phyloP scores from a whole-genome alignment of 1,140 invertebrate genomes.

The Pachypeltis micranthus region DNA sequence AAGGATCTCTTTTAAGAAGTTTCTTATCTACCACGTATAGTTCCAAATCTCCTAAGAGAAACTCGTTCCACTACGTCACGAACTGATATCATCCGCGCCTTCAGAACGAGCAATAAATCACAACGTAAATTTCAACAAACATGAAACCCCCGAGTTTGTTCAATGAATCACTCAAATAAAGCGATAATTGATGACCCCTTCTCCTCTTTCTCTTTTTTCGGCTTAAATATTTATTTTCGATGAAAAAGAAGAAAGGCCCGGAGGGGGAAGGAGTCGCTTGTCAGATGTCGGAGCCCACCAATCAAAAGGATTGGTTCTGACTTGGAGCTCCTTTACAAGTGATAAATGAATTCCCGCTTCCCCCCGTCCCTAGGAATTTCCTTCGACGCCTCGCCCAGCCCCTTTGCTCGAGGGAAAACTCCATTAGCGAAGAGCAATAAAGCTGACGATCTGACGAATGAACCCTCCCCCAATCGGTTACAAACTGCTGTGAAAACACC shows the following conservation, averaged over 20 bases:
- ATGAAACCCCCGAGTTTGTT: not conserved
- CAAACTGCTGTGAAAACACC: not conserved
- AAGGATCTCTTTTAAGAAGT: too few species aligned
- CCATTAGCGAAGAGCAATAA: slow-evolving; percentile 1
- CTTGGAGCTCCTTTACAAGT: slow-evolving; percentile 3
- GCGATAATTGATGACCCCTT: not conserved
- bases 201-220: not conserved
- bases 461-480: not conserved
- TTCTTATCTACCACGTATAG: too few species aligned
- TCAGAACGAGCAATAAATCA: not conserved
- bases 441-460: not conserved
- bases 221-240: slow-evolving; percentile 2
- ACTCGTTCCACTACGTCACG: too few species aligned
- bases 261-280: not conserved
- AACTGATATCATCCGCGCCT: not conserved
- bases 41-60: too few species aligned
- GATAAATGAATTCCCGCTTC: slow-evolving; percentile 1
- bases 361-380: not conserved
- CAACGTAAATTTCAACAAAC: not conserved
- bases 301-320: slow-evolving; percentile 9
- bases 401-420: not conserved
- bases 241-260: not conserved
- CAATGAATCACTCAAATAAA: not conserved
- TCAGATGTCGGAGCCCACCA: slow-evolving; percentile 1
- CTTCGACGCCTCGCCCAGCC: not conserved